Evolutionary conservation across 2,888 invertebrate genomes (phyloP).

Genomic region (Griposia aprilina): DNA sequence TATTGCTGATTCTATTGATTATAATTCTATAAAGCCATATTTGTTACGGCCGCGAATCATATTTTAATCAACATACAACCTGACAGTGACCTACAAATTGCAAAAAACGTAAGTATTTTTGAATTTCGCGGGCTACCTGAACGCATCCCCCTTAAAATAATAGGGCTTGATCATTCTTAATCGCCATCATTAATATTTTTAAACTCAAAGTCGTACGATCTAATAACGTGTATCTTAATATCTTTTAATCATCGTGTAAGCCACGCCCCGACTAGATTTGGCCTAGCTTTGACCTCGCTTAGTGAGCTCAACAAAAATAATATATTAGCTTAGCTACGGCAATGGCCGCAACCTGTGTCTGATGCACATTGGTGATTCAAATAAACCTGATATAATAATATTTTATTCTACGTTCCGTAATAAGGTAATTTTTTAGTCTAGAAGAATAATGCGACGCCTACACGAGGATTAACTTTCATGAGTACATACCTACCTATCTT

Average conservation of each 20-base stretch:
- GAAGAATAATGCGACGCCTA: slow-evolving; percentile 18
- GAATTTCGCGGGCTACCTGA: no score
- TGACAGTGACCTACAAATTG: no score
- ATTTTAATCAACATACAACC: no score
- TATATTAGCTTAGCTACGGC: slow-evolving; percentile 14
- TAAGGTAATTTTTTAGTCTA: slow-evolving; percentile 17
- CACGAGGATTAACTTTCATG: background rate
- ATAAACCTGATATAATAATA: slow-evolving; percentile 44
- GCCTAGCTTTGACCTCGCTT: slow-evolving; percentile 53
- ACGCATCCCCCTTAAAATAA: no score
- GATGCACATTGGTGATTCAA: slow-evolving; percentile 44
- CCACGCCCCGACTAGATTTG: slow-evolving; percentile 40
- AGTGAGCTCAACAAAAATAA: slow-evolving; percentile 23
- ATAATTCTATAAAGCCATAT: no score
- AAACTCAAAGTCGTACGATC: background rate
- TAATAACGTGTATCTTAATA: slow-evolving; percentile 21
- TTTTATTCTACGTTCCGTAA: slow-evolving; percentile 30
- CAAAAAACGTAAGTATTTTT: no score
- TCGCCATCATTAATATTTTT: background rate
- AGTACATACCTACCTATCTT: background rate
- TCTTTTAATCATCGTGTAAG: slow-evolving; percentile 16
- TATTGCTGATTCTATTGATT: no score
- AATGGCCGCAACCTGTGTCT: slow-evolving; percentile 18
- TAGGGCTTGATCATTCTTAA: background rate
- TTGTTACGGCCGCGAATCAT: no score